These are phyloP conservation scores for Sparus aurata DNA, from an alignment of 2,797 vertebrate genomes.

Conservation along the genomic window DNA sequence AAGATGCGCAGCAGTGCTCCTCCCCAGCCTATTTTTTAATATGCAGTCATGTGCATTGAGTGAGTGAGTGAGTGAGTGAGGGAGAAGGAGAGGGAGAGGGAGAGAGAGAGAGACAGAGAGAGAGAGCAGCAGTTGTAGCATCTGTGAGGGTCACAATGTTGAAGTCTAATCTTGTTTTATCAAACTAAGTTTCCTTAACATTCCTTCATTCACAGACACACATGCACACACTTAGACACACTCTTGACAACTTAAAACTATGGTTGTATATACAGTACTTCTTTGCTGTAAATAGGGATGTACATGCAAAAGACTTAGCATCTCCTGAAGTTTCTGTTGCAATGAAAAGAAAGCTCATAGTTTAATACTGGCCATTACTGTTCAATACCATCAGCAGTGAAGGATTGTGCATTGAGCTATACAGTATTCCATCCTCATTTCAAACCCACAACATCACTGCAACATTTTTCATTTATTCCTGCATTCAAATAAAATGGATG, in stretches of 20 bases:
- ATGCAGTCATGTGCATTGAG: no score
- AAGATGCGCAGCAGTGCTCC: no score
- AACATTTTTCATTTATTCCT: slow-evolving; percentile 55
- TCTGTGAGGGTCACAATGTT: slow-evolving; percentile 45
- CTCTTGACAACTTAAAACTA: neutral
- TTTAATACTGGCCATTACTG: neutral
- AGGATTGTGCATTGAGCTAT: slow-evolving; percentile 28
- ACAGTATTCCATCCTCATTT: slow-evolving; percentile 30
- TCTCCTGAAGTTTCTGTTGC: neutral
- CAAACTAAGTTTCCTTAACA: slow-evolving; percentile 70
- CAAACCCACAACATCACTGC: slow-evolving; percentile 42
- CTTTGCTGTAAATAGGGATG: neutral
- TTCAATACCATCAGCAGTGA: slow-evolving; percentile 29
- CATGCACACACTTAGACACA: neutral
- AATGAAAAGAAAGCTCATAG: neutral
- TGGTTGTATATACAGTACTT: neutral
- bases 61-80: no score
- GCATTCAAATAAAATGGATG: slow-evolving; percentile 57
- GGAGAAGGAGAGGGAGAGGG: no score
- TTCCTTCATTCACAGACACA: slow-evolving; percentile 20
- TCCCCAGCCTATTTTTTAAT: no score
- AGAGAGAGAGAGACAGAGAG: no score
- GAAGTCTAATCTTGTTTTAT: slow-evolving; percentile 66
- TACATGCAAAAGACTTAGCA: neutral
- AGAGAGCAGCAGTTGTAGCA: slow-evolving; percentile 47